These are phyloP conservation scores for Buathra laborator DNA, from an alignment of 2,888 invertebrate species.

Conservation along the genomic window DNA sequence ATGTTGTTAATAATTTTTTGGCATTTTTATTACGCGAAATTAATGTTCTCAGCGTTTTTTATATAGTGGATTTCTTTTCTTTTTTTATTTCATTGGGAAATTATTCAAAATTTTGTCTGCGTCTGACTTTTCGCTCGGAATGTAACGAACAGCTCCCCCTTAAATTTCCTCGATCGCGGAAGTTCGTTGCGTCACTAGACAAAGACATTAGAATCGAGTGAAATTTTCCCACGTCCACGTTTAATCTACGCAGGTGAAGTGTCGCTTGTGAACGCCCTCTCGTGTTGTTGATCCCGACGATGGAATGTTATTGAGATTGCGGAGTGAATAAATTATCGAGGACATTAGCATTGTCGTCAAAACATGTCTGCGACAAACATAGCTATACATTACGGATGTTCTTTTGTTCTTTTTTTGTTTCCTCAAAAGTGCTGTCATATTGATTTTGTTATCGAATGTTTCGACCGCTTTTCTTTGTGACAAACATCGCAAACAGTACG, in stretches of 20 bases:
- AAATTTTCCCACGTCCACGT: slow-evolving; percentile 37
- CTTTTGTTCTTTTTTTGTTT: background rate
- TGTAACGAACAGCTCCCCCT: background rate
- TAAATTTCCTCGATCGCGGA: background rate
- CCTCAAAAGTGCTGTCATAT: background rate
- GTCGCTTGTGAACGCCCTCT: background rate
- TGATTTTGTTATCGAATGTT: background rate
- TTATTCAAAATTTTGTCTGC: too few species aligned
- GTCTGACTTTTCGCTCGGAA: too few species aligned
- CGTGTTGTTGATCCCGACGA: background rate
- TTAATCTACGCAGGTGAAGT: slow-evolving; percentile 26
- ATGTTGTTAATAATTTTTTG: too few species aligned
- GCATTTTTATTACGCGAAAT: too few species aligned
- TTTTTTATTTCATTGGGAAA: too few species aligned
- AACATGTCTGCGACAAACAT: slow-evolving; percentile 29
- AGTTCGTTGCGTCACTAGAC: background rate
- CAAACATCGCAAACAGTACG: background rate
- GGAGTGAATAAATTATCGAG: slow-evolving; percentile 7
- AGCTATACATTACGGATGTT: background rate
- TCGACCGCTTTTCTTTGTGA: background rate
- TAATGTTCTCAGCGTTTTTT: too few species aligned
- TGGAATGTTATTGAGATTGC: slow-evolving; percentile 13
- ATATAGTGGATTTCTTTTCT: too few species aligned
- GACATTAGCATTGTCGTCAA: slow-evolving; percentile 39
- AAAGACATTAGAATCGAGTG: background rate